These are phyloP conservation scores for Chaitophorus viminalis DNA, from an alignment of 2,888 invertebrate species.

Conservation along the genomic window DNA sequence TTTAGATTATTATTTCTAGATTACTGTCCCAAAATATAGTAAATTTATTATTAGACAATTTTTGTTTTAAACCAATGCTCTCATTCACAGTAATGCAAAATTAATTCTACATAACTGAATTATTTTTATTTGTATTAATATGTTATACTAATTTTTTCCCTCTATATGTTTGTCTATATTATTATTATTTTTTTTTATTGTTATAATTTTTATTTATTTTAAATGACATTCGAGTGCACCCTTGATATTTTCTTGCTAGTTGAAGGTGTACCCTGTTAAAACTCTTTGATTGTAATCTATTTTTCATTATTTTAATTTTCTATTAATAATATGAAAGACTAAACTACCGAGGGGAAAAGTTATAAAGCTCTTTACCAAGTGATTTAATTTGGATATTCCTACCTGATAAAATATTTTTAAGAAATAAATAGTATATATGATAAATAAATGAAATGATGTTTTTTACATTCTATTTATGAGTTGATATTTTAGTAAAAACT, in stretches of 20 bases:
- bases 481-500: conserved; percentile 50
- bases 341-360: conserved; percentile 18
- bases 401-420: conserved; percentile 46
- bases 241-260: conserved; percentile 10
- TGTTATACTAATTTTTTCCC: not conserved
- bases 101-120: not conserved
- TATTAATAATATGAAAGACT: conserved; percentile 25
- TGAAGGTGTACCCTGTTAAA: conserved; percentile 22
- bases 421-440: conserved; percentile 41
- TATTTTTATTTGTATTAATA: not conserved
- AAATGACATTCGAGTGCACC: conserved; percentile 27
- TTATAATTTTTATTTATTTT: not conserved
- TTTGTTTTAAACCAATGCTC: conserved; percentile 11
- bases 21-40: not conserved
- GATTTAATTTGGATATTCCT: conserved; percentile 54
- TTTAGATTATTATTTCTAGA: not conserved
- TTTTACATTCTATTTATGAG: conserved; percentile 59
- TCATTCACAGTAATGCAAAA: not conserved
- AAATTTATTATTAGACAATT: conserved; percentile 15
- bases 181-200: not conserved
- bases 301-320: not conserved
- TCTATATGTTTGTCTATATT: not conserved
- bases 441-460: conserved; percentile 56
- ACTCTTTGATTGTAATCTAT: conserved; percentile 34
- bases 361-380: conserved; percentile 37